Evolutionary conservation across 2,797 vertebrate species (phyloP), one percentile per base, ranked within the genome.

Genomic region (Semaprochilodus insignis): DNA sequence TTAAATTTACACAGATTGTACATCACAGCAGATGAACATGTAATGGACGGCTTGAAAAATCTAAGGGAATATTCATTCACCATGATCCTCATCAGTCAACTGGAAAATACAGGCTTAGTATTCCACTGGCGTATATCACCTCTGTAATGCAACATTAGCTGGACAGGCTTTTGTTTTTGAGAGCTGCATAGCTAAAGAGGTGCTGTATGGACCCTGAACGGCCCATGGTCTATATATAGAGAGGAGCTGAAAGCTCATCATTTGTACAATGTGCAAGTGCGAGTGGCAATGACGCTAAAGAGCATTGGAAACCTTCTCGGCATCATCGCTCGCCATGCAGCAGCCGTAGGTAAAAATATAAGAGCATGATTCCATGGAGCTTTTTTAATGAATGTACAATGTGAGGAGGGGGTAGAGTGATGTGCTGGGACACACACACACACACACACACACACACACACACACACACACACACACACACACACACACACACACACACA

Each of bases 211-310:
- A 71, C 44, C 71, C 62, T 31, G 21, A 65, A 44, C 17, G 72
- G 51, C 70, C 60, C 69, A 17, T 0, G 69, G 17, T 81, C 83
- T 89, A 89, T 83, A 82, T 83, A 85, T 88, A 89, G 84, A 40
- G 72, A 62, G 4, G 21, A 77, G 73, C 60, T 52, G 66, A 77
- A 70, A 66, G 87, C 77, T 88, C 83, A 87, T 88, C 81, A 71
- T 71, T 66, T 54, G 62, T 57, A 75, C 79, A 82, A 52, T 71
- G 60, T 57, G 66, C 40, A 48, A 78, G 11, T 48, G 31, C 57
- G 67, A 86, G 88, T 85, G 86, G 34, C 78, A 75, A 36, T 86
- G 87, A 90, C 85, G 74, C 8, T 27, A 48, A 70, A 52, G 81
- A 60, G 63, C 57, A 72, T 74, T 54, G 14, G 78, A 87, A 86